Evolutionary conservation across 1,140 invertebrate genomes (phyloP), one percentile per base, ranked within the genome.

Genomic region (Aphaenogaster rudis): DNA sequence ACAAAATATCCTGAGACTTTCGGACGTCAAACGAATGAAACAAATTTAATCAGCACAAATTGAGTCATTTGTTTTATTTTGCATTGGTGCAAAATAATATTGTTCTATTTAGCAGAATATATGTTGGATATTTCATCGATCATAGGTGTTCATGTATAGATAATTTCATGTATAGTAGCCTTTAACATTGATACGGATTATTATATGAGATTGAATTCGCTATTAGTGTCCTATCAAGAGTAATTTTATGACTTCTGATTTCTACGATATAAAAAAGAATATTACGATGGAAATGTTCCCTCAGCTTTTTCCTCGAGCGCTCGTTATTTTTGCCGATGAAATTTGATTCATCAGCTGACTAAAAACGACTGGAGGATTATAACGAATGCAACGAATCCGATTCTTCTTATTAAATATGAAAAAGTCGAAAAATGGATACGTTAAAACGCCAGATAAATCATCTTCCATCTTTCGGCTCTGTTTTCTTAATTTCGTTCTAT

Each of bases 351-450:
- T 78, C 21, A 5, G 15, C 15, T 45, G 8, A 28, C 42, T 48
- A 15, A 78, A 17, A 63, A 64, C 8, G 28, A 33, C 3, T 63
- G 21, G 52, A 61, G 21, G 17, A 57, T 76, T 42, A 76, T 76
- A 64, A 78, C 13, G 15, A 78, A 45, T 63, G 42, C 9, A 45
- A 45, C 28, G 42, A 42, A 59, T 76, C 6, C 54, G 17, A n/a
- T 11, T 78, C 15, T 15, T 64, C 15, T 57, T 76, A 57, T 59
- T 15, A 59, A 61, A 61, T 72, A 61, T 61, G 7, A 61, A 28
- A 48, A 61, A 57, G 66, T 57, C 21, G 52, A 42, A 33, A 45
- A 63, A 42, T 11, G 13, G 63, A 59, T 50, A 66, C 2, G 11
- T 48, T 36, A 8, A 48, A 50, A 15, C 5, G 21, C 13, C 39